These are phyloP conservation scores for Euwallacea similis DNA, from an alignment of 1,140 invertebrate species.

Conservation along the genomic window DNA sequence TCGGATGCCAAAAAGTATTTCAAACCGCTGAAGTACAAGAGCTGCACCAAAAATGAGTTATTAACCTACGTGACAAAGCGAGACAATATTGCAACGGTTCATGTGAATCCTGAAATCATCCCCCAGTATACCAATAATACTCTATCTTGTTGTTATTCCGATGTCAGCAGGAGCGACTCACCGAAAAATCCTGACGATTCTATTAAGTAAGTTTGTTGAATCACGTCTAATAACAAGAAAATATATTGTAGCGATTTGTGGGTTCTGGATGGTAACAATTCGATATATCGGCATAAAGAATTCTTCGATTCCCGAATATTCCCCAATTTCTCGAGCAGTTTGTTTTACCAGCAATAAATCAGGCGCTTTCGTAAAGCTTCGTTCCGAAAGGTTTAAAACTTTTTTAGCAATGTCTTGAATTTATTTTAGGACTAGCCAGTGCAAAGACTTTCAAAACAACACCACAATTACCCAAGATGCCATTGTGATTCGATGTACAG, in stretches of 20 bases:
- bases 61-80: constrained; percentile 46
- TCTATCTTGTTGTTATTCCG: constrained; percentile 41
- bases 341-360: no score
- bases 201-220: constrained; percentile 38
- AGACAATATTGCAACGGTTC: constrained; percentile 41
- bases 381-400: no score
- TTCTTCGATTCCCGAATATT: neutral
- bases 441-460: constrained; percentile 53
- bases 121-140: constrained; percentile 38
- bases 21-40: constrained; percentile 59
- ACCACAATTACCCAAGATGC: constrained; percentile 53
- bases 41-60: constrained; percentile 56
- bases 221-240: neutral
- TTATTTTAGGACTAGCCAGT: constrained; percentile 51
- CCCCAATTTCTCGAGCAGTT: no score
- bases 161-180: constrained; percentile 25
- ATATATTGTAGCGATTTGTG: neutral
- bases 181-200: constrained; percentile 38
- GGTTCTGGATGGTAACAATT: no score
- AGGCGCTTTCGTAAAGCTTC: no score
- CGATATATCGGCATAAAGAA: neutral
- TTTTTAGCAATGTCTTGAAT: no score
- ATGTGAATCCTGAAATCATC: constrained; percentile 40
- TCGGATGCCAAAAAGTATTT: constrained; percentile 64
- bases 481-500: constrained; percentile 55